Base-by-base conservation (phyloP, 2,888 invertebrate genomes). In the Tryphoninae sp. region DNA sequence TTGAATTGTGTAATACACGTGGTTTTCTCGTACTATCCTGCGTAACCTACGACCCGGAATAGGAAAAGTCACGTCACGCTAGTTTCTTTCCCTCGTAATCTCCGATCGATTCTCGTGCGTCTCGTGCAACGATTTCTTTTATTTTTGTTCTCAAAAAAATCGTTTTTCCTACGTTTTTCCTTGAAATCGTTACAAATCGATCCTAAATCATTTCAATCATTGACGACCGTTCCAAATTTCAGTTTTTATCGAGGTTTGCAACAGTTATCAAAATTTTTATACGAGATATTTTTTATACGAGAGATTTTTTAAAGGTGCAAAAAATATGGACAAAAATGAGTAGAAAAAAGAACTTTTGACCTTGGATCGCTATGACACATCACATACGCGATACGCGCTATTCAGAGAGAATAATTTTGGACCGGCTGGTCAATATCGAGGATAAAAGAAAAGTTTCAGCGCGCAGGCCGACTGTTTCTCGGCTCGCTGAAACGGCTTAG, bases 371-470 rank as follows among this genome's bases (percentile, higher is more conserved):
- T 33, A 6, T 6, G 13, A 13, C 13, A 2, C 2, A 13, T 45
- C 45, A 2, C 26, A 6, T 67, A 49, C 45, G 23, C 40, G 19
- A 42, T 64, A 19, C 8, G 53, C 58, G 42, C 58, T 64, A 59
- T 42, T 42, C 53, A 53, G 62, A 74, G 55, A 58, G 67, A 67
- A 72, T 55, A 72, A 49, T 58, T 65, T 74, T 64, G 16, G 9
- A 13, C 67, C 13, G 16, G 8, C 65, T 67, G 59, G 64, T 71
- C 55, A 59, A 61, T 61, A 19, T 45, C 71, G 49, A 62, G 62
- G 55, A 49, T 62, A 42, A n/a, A 22, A 64, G 62, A 40, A 42
- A 55, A 13, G 40, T 23, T 16, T 16, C 42, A 42, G 33, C n/a
- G 61, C 16, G n/a, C 59, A 9, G 23, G 23, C 59, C 33, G 22